Conservation (phyloP, 2,888 invertebrate genomes). For the Horisme vitalbata region DNA sequence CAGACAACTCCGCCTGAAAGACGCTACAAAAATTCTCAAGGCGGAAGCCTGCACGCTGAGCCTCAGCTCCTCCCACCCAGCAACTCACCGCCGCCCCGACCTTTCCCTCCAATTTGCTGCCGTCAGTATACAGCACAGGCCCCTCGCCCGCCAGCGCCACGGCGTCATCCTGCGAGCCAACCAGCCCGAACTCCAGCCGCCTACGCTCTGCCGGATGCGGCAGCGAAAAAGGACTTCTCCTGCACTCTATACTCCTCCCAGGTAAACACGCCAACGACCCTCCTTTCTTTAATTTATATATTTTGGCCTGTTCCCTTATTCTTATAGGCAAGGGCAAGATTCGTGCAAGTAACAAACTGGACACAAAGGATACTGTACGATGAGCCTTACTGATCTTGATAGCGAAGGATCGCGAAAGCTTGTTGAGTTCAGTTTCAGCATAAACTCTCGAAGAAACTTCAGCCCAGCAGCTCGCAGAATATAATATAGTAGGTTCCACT, state of each 20-base stretch:
- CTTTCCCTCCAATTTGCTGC: conserved; percentile 3
- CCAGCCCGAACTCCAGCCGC: background rate
- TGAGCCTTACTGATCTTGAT: conserved; percentile 7
- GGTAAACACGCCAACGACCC: background rate
- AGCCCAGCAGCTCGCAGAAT: conserved; percentile 5
- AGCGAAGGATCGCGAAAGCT: background rate
- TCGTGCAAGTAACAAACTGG: conserved; percentile 1
- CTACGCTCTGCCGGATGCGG: background rate
- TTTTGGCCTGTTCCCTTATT: background rate
- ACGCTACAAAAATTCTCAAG: background rate
- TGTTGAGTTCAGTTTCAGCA: background rate
- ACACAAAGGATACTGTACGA: conserved; percentile 1
- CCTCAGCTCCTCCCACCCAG: background rate
- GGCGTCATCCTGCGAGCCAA: background rate
- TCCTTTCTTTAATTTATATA: conserved; percentile 4
- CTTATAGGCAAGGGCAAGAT: background rate
- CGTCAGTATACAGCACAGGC: background rate
- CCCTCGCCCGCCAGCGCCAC: background rate
- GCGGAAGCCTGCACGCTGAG: background rate
- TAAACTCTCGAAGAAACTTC: background rate
- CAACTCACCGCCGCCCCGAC: background rate
- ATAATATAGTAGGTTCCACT: conserved; percentile 6
- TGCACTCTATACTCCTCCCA: background rate
- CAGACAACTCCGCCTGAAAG: background rate
- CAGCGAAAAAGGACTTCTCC: background rate